Evolutionary conservation across 2,797 vertebrate species (phyloP).

Genomic region (Aulostomus chinensis): DNA sequence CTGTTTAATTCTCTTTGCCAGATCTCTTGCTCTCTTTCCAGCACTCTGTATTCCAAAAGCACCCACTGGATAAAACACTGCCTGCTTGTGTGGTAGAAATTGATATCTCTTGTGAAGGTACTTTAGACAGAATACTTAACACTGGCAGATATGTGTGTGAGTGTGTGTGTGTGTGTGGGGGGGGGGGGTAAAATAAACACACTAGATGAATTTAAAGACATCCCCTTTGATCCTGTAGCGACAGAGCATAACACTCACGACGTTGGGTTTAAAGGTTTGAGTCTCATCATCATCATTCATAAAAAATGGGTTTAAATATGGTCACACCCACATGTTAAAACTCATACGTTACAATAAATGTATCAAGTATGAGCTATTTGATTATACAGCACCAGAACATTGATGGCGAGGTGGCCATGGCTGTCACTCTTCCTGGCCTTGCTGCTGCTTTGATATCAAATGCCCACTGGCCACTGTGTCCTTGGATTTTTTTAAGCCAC

Average conservation of each 20-base stretch:
- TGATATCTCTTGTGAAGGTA: constrained; percentile 27
- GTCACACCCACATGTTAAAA: too few relatives aligned
- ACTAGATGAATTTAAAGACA: constrained; percentile 12
- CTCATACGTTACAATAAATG: too few relatives aligned
- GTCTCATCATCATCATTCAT: not conserved
- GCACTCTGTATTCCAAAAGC: too few relatives aligned
- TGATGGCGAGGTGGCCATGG: too few relatives aligned
- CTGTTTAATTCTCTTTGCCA: constrained; percentile 54
- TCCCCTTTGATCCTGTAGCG: constrained; percentile 2
- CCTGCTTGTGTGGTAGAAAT: constrained; percentile 25
- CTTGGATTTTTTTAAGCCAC: too few relatives aligned
- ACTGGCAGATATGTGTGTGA: constrained; percentile 7
- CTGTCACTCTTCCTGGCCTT: too few relatives aligned
- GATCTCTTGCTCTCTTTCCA: not conserved
- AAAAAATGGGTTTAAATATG: not conserved
- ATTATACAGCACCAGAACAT: too few relatives aligned
- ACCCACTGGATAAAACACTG: constrained; percentile 20
- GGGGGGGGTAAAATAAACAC: too few relatives aligned
- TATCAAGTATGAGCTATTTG: too few relatives aligned
- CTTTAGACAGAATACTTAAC: constrained; percentile 23
- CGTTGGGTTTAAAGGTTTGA: not conserved
- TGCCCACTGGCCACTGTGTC: too few relatives aligned
- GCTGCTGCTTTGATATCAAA: too few relatives aligned
- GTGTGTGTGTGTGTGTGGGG: too few relatives aligned
- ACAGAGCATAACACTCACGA: constrained; percentile 12